Evolutionary conservation across 2,888 invertebrate species (phyloP), one percentile per base, ranked within the genome.

Genomic region (Agriopis aurantiaria): DNA sequence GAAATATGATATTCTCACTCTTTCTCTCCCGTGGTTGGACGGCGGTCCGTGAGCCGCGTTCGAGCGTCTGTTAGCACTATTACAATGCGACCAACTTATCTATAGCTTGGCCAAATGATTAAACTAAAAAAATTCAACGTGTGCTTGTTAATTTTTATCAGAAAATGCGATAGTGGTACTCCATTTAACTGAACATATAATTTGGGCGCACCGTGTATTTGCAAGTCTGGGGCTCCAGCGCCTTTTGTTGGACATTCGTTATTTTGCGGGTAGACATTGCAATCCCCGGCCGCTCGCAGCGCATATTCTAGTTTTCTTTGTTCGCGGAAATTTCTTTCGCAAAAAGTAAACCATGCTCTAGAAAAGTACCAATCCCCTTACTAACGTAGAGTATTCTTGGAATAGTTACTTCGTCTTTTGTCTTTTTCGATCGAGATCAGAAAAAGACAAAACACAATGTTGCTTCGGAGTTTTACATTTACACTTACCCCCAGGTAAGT

Each of bases 181-280:
- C 12, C 5, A 58, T 23, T 23, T 11, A 3, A 14, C n/a, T 58
- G 5, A 8, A 12, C 14, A 23, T 0, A 8, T 33, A 46, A 33
- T 33, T 46, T 46, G 46, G 46, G 11, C 9, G 45, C 11, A 11
- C 6, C 8, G 17, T 14, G 0, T 12, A 46, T 63, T 64, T 10
- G 10, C 33, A 59, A 57, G 49, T 48, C 14, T 23, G 55, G 9
- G 51, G 56, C 46, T 60, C 14, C 17, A 62, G 14, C 12, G 17
- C 33, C 45, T 63, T 23, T 58, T 63, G 57, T 52, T 65, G 23
- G 17, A 49, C 58, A 48, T 68, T 63, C 48, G 63, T 63, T 63
- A 58, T 68, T 56, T 61, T 23, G 45, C 45, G 52, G 17, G 43
- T 48, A 10, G 40, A 57, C 40, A 43, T 66, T 55, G 45, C 55